Base-by-base conservation (phyloP, 2,113 vertebrate species). In the Myotis davidii region DNA sequence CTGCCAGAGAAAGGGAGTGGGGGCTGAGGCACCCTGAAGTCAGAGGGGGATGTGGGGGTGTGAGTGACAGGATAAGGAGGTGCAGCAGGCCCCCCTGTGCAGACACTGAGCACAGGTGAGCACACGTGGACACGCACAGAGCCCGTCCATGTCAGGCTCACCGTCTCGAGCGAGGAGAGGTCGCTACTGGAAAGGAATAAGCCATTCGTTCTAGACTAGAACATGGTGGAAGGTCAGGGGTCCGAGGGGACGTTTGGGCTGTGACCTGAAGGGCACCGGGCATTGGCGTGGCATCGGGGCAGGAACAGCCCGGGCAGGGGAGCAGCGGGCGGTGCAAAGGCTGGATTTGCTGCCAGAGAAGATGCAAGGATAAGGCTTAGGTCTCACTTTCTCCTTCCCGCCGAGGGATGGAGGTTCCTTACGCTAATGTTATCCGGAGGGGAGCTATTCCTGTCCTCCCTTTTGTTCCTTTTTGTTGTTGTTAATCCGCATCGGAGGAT, bases 171-270 rank as follows among this genome's bases (percentile, higher is more conserved):
- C 0, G 4, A 59, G 32, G n/a, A 69, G 82, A 76, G 29, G 27
- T 23, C 0, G 0, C 64, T 11, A 0, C 25, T 1, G 16, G 37
- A 34, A 37, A 50, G 18, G 18, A 5, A 0, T 0, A 12, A 64
- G 17, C 25, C 11, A 8, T 17, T 56, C 2, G 3, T 42, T 39
- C 54, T 32, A 10, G 34, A 78, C 54, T 32, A 10, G 34, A 78
- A 29, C 21, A 13, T 8, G 11, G 10, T 2, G 2, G 45, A 67
- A 45, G 23, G 42, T 20, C 1, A 45, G 45, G 45, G 45, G 45
- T 10, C 45, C 45, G 5, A 52, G 83, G 48, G 67, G 59, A 65
- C 61, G 0, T 45, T 59, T 17, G 50, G 29, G 83, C 39, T 64
- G 69, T 18, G n/a, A 23, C n/a, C 74, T 21, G 48, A n/a, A 27